phyloP scores from a whole-genome alignment of 2,888 invertebrate species.

The Drosophila antonietae region DNA sequence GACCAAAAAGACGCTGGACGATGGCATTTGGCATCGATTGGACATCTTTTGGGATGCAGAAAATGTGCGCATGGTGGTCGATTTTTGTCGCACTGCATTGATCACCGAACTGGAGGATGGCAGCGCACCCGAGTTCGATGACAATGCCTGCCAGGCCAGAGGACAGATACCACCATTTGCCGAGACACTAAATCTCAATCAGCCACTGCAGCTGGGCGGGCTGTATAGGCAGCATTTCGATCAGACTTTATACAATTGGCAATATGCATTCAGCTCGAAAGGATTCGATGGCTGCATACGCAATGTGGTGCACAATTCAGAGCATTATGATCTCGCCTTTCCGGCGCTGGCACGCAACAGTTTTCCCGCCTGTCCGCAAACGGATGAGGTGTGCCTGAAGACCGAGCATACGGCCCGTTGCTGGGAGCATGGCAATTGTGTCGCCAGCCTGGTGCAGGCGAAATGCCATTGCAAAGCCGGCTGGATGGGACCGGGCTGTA shows the following conservation, averaged over 20 bases:
- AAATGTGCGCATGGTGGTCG: conserved; percentile 95
- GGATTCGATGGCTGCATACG: conserved; percentile 98
- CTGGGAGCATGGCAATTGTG: conserved; percentile 96
- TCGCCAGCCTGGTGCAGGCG: conserved; percentile 94
- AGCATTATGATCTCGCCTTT: conserved; percentile 96
- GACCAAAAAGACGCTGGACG: conserved; percentile 93
- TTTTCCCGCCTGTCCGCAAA: conserved; percentile 95
- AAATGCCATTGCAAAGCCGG: conserved; percentile 97
- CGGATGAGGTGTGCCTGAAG: conserved; percentile 95
- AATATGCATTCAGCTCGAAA: conserved; percentile 94
- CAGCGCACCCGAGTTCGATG: conserved; percentile 93
- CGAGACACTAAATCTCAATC: conserved; percentile 96
- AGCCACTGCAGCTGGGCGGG: conserved; percentile 97
- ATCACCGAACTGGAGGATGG: conserved; percentile 95
- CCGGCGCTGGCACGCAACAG: conserved; percentile 94
- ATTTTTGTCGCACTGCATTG: conserved; percentile 95
- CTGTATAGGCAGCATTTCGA: conserved; percentile 95
- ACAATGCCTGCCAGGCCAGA: conserved; percentile 94
- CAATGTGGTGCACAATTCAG: conserved; percentile 97
- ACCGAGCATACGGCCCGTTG: conserved; percentile 93
- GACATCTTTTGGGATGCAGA: conserved; percentile 98
- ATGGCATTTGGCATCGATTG: conserved; percentile 98
- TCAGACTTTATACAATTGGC: conserved; percentile 94
- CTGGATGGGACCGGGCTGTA: conserved; percentile 95
- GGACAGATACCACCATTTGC: conserved; percentile 97